Percentiles rank a stretch among this genome's conserved stretches.
These are phyloP conservation scores for Ascaphus truei DNA, from an alignment of 2,113 vertebrate genomes.

Conservation along the genomic window DNA sequence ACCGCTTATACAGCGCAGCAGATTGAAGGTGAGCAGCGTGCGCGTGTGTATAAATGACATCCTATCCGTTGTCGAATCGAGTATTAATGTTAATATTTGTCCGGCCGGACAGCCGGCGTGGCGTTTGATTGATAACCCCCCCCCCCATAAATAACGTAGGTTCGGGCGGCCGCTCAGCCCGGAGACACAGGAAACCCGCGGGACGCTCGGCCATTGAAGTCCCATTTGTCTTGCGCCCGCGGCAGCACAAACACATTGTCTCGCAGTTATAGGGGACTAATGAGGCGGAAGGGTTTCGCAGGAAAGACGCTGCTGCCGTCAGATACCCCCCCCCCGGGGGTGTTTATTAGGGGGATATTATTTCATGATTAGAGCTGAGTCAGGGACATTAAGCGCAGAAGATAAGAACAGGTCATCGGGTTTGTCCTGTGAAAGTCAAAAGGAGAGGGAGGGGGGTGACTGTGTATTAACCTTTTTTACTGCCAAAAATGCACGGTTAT, in stretches of 20 bases:
- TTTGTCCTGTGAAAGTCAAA: neutral
- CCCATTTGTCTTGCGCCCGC: neutral
- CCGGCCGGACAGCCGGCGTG: neutral
- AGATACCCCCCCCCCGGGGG: neutral
- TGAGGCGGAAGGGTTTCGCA: neutral
- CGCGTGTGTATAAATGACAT: too few species aligned
- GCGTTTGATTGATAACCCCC: neutral
- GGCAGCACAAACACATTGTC: slow-evolving; percentile 2
- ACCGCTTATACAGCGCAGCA: too few species aligned
- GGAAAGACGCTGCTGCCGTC: neutral
- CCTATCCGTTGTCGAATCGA: too few species aligned
- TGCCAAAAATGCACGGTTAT: too few species aligned
- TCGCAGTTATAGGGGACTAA: slow-evolving; percentile 4
- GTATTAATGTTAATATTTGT: too few species aligned
- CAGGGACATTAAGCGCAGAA: neutral
- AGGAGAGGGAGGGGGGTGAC: neutral
- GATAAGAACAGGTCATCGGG: neutral
- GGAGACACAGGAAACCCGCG: neutral
- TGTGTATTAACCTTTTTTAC: too few species aligned
- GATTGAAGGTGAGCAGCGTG: too few species aligned
- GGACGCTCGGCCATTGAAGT: neutral
- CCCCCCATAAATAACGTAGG: neutral
- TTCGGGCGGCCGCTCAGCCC: neutral
- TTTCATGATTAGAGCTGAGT: neutral
- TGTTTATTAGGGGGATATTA: slow-evolving; percentile 8